These are phyloP conservation scores for Champsocephalus gunnari DNA, from an alignment of 2,797 vertebrate genomes.

Conservation along the genomic window DNA sequence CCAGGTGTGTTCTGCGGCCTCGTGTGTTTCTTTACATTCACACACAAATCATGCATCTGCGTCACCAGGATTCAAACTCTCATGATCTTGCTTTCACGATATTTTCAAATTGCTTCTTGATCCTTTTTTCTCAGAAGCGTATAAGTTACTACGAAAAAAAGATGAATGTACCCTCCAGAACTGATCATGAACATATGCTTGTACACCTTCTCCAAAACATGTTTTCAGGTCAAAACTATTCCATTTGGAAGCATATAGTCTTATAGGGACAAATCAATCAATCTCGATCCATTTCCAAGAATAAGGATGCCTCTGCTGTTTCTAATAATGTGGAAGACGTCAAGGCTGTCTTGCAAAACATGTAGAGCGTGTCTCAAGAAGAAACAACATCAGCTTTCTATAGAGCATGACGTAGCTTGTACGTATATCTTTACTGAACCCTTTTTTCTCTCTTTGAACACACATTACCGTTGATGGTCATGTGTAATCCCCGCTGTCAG, in stretches of 20 bases:
- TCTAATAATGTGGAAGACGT: neutral
- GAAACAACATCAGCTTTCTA: neutral
- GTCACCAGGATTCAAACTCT: slow-evolving; percentile 11
- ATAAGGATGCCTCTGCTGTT: neutral
- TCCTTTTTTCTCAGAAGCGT: slow-evolving; percentile 19
- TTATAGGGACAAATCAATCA: neutral
- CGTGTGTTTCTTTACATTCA: slow-evolving; percentile 6
- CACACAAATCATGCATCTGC: slow-evolving; percentile 19
- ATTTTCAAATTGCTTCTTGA: slow-evolving; percentile 32
- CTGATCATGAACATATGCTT: neutral
- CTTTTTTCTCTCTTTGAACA: neutral
- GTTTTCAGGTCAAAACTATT: neutral
- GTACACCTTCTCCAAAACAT: neutral
- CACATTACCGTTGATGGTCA: slow-evolving; percentile 26
- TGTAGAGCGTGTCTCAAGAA: neutral
- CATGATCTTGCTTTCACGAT: slow-evolving; percentile 3
- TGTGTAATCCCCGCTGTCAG: slow-evolving; percentile 41
- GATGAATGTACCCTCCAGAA: neutral
- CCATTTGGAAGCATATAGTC: neutral
- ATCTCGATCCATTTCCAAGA: neutral
- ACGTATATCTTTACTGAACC: slow-evolving; percentile 9
- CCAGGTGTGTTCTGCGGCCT: neutral
- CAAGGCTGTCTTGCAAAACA: neutral
- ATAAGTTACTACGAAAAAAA: slow-evolving; percentile 5
- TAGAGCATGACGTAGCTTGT: neutral